Base-by-base conservation (phyloP, 2,113 vertebrate genomes). In the Falco punctatus region DNA sequence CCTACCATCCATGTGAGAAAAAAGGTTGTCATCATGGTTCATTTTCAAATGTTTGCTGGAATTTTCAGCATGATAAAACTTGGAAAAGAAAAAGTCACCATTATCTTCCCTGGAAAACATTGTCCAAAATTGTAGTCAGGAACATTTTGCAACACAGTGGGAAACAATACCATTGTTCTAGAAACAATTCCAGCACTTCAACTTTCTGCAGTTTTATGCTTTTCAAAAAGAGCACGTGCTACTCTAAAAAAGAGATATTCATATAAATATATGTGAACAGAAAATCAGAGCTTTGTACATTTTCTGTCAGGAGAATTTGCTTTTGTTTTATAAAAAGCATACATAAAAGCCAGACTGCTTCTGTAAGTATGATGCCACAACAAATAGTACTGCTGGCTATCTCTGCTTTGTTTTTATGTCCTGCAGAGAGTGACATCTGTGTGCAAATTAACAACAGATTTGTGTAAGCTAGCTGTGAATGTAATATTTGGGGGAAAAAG, bases 391-490 rank as follows among this genome's bases (percentile, higher is more conserved):
- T 97, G 97, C 97, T 93, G 57, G 97, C 97, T 98, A 97, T 98
- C 97, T 98, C 97, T 96, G 92, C 97, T 98, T 97, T 98, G 92
- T 96, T 97, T 98, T 98, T 98, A 97, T 97, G 97, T 98, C 98
- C 97, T 94, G 97, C 97, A 97, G 98, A 98, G 98, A 98, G 95
- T 97, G 97, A 97, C 98, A 98, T 98, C 98, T 98, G 98, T 97
- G 98, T 97, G 96, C 95, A 98, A 98, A 98, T 98, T 98, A 98
- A 96, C 95, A 98, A 98, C 97, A 98, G 97, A 98, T 97, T 98
- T 97, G 96, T 97, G 90, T 96, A 97, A 96, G 97, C 81, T 96
- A 98, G 84, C 73, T 97, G 92, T 96, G 97, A 98, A 95, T 92
- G 81, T 80, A 96, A 54, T 93, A 85, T 92, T 97, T 82, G 58